Percentiles rank a stretch among this genome's conserved stretches.
phyloP scores from a whole-genome alignment of 2,888 invertebrate genomes.

The Conistra vaccinii region DNA sequence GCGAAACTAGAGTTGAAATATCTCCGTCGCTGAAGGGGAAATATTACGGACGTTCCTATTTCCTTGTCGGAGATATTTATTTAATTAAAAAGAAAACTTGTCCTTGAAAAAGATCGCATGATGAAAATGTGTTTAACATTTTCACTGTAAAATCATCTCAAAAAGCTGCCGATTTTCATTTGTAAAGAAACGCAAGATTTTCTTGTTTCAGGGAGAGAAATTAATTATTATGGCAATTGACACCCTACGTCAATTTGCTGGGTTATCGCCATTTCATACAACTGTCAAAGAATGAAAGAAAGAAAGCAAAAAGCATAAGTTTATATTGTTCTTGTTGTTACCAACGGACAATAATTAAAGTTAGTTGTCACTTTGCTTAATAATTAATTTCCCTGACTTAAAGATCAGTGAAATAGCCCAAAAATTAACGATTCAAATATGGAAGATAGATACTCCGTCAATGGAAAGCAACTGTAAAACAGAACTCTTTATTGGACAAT shows the following conservation, averaged over 20 bases:
- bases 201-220: neutral
- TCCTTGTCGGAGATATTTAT: constrained; percentile 20
- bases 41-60: constrained; percentile 12
- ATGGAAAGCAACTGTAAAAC: neutral
- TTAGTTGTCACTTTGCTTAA: neutral
- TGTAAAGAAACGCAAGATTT: neutral
- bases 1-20: constrained; percentile 31
- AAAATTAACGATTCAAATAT: neutral
- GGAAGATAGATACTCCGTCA: neutral
- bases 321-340: neutral
- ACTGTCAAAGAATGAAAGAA: neutral
- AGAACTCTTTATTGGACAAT: constrained; percentile 59
- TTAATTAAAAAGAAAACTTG: constrained; percentile 37
- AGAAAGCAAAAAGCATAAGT: no score
- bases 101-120: neutral
- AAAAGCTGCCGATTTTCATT: neutral
- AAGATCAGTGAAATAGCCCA: neutral
- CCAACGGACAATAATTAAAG: neutral
- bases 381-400: neutral
- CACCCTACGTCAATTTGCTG: neutral
- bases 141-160: neutral
- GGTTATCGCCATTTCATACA: neutral
- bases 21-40: constrained; percentile 4
- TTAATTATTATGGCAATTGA: neutral
- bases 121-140: neutral